Percentiles rank a stretch among this genome's conserved stretches.
Evolutionary conservation across 2,888 invertebrate species (phyloP).

Genomic region (Himalopsyche japonica): DNA sequence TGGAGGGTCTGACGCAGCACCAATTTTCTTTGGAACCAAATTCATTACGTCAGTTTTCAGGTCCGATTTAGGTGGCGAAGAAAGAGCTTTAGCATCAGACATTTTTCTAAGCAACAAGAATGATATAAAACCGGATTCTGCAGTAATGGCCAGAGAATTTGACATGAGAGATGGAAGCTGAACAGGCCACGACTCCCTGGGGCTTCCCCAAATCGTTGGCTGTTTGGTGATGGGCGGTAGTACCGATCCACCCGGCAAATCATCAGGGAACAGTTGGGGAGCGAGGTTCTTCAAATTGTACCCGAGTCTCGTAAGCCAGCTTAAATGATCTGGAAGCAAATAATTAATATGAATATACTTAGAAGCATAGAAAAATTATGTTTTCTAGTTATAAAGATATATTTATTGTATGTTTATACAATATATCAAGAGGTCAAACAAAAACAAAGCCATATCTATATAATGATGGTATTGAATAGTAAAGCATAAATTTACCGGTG

Average conservation of each 20-base stretch:
- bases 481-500: constrained; percentile 58
- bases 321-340: constrained; percentile 72
- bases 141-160: constrained; percentile 69
- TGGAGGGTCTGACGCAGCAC: constrained; percentile 84
- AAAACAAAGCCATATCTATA: not conserved
- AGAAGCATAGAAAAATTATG: not conserved
- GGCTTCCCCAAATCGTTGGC: constrained; percentile 61
- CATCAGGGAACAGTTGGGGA: constrained; percentile 80
- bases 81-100: constrained; percentile 74
- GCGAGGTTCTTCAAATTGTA: constrained; percentile 84
- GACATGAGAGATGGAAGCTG: constrained; percentile 67
- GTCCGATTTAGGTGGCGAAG: constrained; percentile 79
- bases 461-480: not conserved
- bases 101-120: constrained; percentile 79
- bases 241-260: constrained; percentile 68
- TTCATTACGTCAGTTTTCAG: constrained; percentile 78
- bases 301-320: constrained; percentile 84
- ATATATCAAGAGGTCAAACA: no score
- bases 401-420: no score
- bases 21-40: constrained; percentile 73
- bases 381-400: no score
- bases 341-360: not conserved
- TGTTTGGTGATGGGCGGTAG: constrained; percentile 66
- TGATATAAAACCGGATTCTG: constrained; percentile 83
- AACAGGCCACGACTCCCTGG: constrained; percentile 57